Evolutionary conservation across 2,113 vertebrate species (phyloP).

Genomic region (Neolamprologus tretocephalus): DNA sequence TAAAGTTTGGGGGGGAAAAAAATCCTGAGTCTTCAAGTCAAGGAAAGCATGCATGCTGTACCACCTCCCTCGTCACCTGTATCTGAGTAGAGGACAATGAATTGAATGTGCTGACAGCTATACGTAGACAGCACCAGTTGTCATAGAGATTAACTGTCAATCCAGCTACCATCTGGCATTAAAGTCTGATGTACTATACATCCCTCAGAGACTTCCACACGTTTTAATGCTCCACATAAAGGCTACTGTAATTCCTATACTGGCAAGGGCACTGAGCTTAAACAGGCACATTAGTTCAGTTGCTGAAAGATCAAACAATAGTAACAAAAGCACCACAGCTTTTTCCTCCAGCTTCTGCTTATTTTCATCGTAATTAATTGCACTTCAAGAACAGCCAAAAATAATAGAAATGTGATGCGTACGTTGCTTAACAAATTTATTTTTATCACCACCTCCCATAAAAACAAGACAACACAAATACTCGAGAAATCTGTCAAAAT

Average conservation of each 20-base stretch:
- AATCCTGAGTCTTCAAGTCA: not conserved
- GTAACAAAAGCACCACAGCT: not conserved
- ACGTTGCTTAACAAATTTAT: not conserved
- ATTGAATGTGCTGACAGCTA: not conserved
- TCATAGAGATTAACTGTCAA: not conserved
- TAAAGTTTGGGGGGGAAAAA: accelerated
- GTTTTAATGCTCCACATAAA: not conserved
- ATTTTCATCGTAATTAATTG: not conserved
- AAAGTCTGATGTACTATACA: not conserved
- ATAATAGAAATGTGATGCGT: not conserved
- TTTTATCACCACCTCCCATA: accelerated
- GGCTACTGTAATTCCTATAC: not conserved
- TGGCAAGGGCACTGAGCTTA: not conserved
- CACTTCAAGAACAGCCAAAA: not conserved
- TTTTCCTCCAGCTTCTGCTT: not conserved
- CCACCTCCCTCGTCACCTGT: not conserved
- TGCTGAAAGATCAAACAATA: not conserved
- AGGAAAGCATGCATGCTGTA: accelerated
- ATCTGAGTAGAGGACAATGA: not conserved
- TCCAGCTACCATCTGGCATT: not conserved
- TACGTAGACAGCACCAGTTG: not conserved
- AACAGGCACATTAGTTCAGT: not conserved
- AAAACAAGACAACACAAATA: not conserved
- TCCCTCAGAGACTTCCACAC: not conserved
- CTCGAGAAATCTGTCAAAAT: not conserved